These are phyloP conservation scores for Ammospiza nelsoni DNA, from an alignment of 2,113 vertebrate species.

Conservation along the genomic window DNA sequence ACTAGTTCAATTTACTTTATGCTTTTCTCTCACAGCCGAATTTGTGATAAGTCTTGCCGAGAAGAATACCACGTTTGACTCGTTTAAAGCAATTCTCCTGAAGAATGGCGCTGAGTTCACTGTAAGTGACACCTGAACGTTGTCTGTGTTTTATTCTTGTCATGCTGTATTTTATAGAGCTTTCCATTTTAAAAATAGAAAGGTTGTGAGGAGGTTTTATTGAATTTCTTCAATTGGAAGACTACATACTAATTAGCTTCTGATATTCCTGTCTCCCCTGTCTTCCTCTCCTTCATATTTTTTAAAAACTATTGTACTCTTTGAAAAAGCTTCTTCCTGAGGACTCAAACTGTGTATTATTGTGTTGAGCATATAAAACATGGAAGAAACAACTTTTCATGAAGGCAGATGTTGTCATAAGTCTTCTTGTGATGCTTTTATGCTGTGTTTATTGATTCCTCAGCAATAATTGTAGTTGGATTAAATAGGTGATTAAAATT, in stretches of 20 bases:
- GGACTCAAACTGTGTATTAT: not conserved
- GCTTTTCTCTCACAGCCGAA: constrained; percentile 78
- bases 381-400: fast-evolving
- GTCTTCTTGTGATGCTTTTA: fast-evolving
- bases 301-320: not conserved
- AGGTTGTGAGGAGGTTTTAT: not conserved
- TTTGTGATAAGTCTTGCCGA: constrained; percentile 95
- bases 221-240: not conserved
- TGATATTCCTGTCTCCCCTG: not conserved
- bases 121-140: constrained; percentile 70
- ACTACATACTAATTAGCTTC: not conserved
- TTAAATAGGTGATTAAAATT: not conserved
- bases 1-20: not conserved
- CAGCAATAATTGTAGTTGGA: not conserved
- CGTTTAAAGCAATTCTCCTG: constrained; percentile 84
- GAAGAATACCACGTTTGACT: constrained; percentile 87
- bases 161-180: fast-evolving
- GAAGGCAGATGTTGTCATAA: fast-evolving
- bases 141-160: fast-evolving
- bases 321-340: not conserved
- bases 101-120: constrained; percentile 98
- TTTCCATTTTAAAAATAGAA: not conserved
- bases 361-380: not conserved
- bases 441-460: not conserved
- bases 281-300: fast-evolving